These are phyloP conservation scores for Hormaphis cornu DNA, from an alignment of 1,140 invertebrate species.

Conservation along the genomic window DNA sequence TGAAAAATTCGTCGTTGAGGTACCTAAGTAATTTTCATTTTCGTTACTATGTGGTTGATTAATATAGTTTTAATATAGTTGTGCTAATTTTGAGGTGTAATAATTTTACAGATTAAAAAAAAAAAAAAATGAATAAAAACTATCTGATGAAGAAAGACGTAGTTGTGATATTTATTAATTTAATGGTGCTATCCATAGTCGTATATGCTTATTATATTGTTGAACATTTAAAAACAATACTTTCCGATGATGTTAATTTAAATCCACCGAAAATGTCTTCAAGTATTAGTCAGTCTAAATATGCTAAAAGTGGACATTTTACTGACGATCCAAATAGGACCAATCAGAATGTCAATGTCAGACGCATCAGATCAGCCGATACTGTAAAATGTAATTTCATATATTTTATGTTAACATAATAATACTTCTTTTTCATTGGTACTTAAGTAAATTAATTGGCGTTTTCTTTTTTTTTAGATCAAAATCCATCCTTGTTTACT, in stretches of 20 bases:
- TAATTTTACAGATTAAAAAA: neutral
- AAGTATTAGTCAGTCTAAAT: neutral
- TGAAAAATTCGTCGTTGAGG: too few species aligned
- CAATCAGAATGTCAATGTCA: neutral
- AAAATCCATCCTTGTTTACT: neutral
- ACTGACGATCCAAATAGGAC: neutral
- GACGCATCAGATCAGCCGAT: neutral
- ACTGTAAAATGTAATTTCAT: conserved; percentile 11
- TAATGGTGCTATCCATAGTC: conserved; percentile 9
- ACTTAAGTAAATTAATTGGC: neutral
- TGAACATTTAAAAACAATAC: neutral
- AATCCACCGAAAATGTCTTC: neutral
- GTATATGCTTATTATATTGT: conserved; percentile 5
- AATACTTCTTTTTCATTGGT: neutral
- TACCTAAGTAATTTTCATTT: too few species aligned
- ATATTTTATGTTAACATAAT: neutral
- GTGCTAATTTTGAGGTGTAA: neutral
- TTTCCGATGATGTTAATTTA: neutral
- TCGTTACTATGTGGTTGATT: too few species aligned
- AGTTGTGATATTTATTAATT: conserved; percentile 15
- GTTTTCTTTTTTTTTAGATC: conserved; percentile 11
- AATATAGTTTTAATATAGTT: too few species aligned
- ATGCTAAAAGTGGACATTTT: neutral
- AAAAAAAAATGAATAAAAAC: neutral
- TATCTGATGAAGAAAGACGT: conserved; percentile 8